A percentile compares a stretch with the other conserved stretches of the same genome.
phyloP scores from a whole-genome alignment of 2,888 invertebrate species.

The Tiphia femorata region DNA sequence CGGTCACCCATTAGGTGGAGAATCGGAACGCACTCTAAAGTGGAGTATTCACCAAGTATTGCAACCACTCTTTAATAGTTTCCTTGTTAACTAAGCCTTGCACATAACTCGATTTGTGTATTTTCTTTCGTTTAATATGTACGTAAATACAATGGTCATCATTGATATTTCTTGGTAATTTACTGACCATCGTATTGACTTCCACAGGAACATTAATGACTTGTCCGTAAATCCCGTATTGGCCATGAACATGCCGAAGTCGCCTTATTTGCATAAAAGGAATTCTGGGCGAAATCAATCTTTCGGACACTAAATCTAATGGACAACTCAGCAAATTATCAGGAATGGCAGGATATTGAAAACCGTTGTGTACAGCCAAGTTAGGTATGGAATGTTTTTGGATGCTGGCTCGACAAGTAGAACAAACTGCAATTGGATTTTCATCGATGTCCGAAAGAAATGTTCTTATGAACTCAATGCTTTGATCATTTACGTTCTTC shows the following conservation, averaged over 20 bases:
- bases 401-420: background rate
- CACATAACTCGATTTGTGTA: conserved; percentile 44
- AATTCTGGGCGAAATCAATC: background rate
- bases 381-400: background rate
- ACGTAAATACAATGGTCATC: conserved; percentile 50
- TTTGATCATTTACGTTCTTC: background rate
- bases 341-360: background rate
- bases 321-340: background rate
- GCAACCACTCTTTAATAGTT: too few species aligned
- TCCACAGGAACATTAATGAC: conserved; percentile 12
- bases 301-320: background rate
- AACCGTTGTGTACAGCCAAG: background rate
- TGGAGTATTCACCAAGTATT: too few species aligned
- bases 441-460: background rate
- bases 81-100: conserved; percentile 21
- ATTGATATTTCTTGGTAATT: conserved; percentile 42
- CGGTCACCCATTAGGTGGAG: too few species aligned
- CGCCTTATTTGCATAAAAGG: background rate
- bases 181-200: conserved; percentile 53
- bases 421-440: background rate
- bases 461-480: background rate
- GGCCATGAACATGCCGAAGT: background rate
- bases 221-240: background rate
- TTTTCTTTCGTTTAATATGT: conserved; percentile 36
- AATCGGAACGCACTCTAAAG: too few species aligned